Percentiles rank a stretch among this genome's conserved stretches.
These are phyloP conservation scores for Panagrolaimus sp. DNA, from an alignment of 1,140 invertebrate species.

Conservation along the genomic window DNA sequence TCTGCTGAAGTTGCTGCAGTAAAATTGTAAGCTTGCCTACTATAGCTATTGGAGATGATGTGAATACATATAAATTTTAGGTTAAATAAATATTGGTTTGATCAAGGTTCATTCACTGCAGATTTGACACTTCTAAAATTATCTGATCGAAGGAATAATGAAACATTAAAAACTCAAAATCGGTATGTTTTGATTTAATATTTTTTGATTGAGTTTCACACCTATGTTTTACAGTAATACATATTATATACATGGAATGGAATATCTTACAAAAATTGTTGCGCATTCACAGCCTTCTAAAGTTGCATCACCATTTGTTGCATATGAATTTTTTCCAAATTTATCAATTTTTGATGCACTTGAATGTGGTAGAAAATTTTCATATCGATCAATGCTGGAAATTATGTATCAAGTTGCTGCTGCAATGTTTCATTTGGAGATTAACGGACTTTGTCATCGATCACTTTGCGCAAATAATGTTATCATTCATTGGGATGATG, in stretches of 20 bases:
- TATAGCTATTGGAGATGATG: no score
- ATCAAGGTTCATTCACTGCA: neutral
- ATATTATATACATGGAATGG: neutral
- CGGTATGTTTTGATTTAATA: no score
- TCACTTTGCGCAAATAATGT: neutral
- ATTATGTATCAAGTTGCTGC: constrained; percentile 1
- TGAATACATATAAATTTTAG: no score
- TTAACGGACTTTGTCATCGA: neutral
- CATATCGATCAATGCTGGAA: neutral
- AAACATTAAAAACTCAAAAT: neutral
- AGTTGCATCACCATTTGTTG: neutral
- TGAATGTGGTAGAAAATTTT: neutral
- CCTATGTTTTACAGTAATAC: neutral
- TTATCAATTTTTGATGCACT: neutral
- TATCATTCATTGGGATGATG: constrained; percentile 9
- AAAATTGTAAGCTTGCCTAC: neutral
- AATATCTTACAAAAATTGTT: neutral
- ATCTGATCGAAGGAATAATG: neutral
- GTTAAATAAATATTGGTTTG: constrained; percentile 9
- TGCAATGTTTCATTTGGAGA: neutral
- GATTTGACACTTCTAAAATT: constrained; percentile 3
- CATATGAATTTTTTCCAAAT: constrained; percentile 2
- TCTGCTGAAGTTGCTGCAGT: neutral
- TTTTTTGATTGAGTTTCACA: no score
- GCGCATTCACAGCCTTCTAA: neutral